A percentile compares a stretch with the other conserved stretches of the same genome.
These are phyloP conservation scores for Gymnorhina tibicen DNA, from an alignment of 2,113 vertebrate species.

Conservation along the genomic window DNA sequence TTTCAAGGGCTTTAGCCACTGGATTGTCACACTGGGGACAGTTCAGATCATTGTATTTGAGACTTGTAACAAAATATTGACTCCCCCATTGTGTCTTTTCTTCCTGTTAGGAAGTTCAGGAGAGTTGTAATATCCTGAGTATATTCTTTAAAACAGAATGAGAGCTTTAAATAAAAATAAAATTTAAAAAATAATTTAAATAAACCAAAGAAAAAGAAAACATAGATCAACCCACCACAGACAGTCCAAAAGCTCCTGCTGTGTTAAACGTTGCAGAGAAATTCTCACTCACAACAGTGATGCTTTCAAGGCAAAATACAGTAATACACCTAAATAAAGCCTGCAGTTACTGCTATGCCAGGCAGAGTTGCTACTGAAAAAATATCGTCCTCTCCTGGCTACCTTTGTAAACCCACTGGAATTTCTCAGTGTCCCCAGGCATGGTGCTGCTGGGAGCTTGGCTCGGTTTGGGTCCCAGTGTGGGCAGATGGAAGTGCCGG, in stretches of 20 bases:
- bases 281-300: neutral
- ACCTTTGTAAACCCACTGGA: neutral
- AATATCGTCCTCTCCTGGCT: neutral
- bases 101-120: neutral
- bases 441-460: fast-evolving
- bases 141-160: neutral
- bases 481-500: neutral
- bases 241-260: neutral
- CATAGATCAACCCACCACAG: neutral
- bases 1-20: neutral
- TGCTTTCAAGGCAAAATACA: neutral
- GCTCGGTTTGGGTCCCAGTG: neutral
- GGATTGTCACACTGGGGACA: neutral
- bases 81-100: neutral
- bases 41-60: neutral
- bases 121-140: neutral
- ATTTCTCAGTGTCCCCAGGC: neutral
- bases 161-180: neutral
- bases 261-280: neutral
- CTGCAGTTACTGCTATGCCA: no score
- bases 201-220: neutral
- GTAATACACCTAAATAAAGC: neutral
- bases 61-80: neutral
- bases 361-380: neutral
- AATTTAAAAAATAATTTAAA: neutral